Base-by-base conservation (phyloP, 2,797 vertebrate species). In the Oreonectes daqikongensis region DNA sequence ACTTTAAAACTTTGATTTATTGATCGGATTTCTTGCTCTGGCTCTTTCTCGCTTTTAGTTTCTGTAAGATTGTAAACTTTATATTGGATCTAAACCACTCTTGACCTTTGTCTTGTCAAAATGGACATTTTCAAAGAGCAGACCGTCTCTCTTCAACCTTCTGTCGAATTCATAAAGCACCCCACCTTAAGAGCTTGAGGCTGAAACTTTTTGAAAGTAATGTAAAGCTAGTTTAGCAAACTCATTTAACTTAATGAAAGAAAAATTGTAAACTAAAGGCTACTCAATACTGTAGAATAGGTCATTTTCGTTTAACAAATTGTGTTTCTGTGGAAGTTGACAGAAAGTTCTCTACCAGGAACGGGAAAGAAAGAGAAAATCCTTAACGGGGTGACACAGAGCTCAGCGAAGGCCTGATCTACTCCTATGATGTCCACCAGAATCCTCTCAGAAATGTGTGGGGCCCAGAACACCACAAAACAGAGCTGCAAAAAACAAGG, bases 311-410 rank as follows among this genome's bases (percentile, higher is more conserved):
- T 30, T 52, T 53, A 18, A 57, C 14, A 20, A 60, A 72, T 1
- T 28, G 17, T 26, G 0, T 65, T 7, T 4, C n/a, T n/a, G n/a
- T n/a, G n/a, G n/a, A n/a, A n/a, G n/a, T n/a, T n/a, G 55, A 15
- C 42, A 42, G 20, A 35, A 35, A 35, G 9, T 35, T 7, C 35
- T 35, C 8, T 92, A 98, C 97, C 97, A 95, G 97, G 97, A 83
- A 99, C 74, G 0, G 97, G 96, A 69, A 99, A 99, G 89, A 99
- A 99, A 87, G 98, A 99, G 92, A 99, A 99, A 79, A 99, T 95
- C 8, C 93, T 90, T 75, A 99, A 90, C 1, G 98, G 98, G 76
- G 94, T 82, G 7, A 99, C 94, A 46, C 98, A 99, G 70, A 98
- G 93, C 79, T 95, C 91, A 18, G 98, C 98, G 4, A 99, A 99